Conservation (phyloP, 2,113 vertebrate genomes). For the Dicentrarchus labrax region DNA sequence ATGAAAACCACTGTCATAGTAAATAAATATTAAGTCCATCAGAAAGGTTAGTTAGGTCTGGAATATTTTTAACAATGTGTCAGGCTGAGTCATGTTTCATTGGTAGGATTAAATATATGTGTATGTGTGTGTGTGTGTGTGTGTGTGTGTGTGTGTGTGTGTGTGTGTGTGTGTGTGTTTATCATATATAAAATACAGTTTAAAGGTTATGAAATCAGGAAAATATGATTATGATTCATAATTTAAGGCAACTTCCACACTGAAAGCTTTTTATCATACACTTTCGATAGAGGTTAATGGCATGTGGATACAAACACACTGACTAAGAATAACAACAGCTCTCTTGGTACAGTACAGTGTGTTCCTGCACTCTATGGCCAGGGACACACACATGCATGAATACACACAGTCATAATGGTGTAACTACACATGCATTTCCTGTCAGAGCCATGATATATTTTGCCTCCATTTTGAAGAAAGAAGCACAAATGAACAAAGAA, state of each 20-base stretch:
- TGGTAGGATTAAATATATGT: not conserved
- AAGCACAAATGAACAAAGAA: not conserved
- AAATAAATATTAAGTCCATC: not conserved
- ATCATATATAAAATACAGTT: not conserved
- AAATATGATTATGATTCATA: not conserved
- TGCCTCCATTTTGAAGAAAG: constrained; percentile 2
- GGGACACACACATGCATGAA: constrained; percentile 26
- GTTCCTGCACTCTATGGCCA: constrained; percentile 19
- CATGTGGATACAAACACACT: not conserved
- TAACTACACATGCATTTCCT: constrained; percentile 8
- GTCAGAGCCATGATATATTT: not conserved
- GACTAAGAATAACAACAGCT: constrained; percentile 4
- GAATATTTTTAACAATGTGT: not conserved
- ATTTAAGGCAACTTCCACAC: not conserved
- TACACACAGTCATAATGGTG: constrained; percentile 10
- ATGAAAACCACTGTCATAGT: not conserved
- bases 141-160: no score
- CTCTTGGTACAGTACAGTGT: constrained; percentile 13
- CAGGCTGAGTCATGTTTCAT: not conserved
- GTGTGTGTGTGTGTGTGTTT: no score
- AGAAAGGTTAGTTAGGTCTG: not conserved
- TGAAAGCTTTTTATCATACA: not conserved
- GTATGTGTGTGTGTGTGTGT: no score
- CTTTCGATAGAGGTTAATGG: not conserved
- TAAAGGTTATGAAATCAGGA: not conserved